Evolutionary conservation across 2,888 invertebrate genomes (phyloP), one percentile per base, ranked within the genome.

Genomic region (Villa cingulata): DNA sequence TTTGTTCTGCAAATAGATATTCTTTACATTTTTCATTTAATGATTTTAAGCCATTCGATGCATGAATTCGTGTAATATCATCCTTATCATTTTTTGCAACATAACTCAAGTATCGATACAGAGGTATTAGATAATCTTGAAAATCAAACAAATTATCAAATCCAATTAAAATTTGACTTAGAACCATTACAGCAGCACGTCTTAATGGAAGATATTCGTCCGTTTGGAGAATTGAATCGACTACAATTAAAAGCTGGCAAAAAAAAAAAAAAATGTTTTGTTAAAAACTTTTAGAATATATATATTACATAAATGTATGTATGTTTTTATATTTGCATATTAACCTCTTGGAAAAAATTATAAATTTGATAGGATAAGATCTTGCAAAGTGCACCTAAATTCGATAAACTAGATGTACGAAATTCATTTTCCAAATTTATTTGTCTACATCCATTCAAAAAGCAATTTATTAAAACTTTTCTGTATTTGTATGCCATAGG

Each of bases 291-390:
- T n/a, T n/a, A n/a, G n/a, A n/a, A n/a, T 16, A 36, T 27, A 18
- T 4, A 39, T 36, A 43, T 19, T 43, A 10, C 15, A n/a, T 19
- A 6, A 15, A 2, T 9, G 3, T 41, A 9, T 27, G 5, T 38
- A 3, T 41, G 10, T n/a, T n/a, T n/a, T n/a, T n/a, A n/a, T n/a
- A n/a, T n/a, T n/a, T n/a, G n/a, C n/a, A n/a, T 12, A 51, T 41
- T 37, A 51, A 62, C 64, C 55, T 70, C 70, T 48, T 69, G 58
- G 45, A 70, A 69, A 51, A 64, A 68, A 37, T 56, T 57, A 6
- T 66, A 64, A 16, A 70, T 63, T 53, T 69, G 66, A 52, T 64
- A 68, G 5, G 60, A 55, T 19, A 70, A 53, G n/a, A 62, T 51
- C 2, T 61, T 59, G 32, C 66, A 64, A 32, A 70, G 47, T 27